Evolutionary conservation across 1,140 invertebrate species (phyloP), one percentile per base, ranked within the genome.

Genomic region (Liolophura sinensis): DNA sequence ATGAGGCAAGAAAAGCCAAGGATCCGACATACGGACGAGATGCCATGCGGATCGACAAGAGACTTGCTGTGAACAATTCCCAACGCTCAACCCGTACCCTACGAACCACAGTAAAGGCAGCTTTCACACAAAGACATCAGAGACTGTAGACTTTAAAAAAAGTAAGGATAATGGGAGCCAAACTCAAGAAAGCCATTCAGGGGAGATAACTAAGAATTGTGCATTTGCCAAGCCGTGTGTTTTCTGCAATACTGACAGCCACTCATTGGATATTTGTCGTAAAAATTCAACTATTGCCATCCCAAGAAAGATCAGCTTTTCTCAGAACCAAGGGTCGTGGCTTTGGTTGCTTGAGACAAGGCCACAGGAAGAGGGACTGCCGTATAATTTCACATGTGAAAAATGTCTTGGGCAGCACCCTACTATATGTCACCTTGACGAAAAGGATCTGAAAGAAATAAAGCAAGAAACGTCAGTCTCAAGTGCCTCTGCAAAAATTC

Each of bases 11-110:
- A 31, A 57, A 51, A 11, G 25, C 49, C 6, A 56, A 48, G 40
- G 62, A 64, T 57, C 62, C 62, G 24, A 56, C 27, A 1, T 64
- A 58, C n/a, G n/a, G n/a, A n/a, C n/a, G n/a, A 31, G 50, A 51
- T 20, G 24, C 24, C 7, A 5, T 54, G 52, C n/a, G 7, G 52
- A 54, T 54, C 3, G n/a, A 20, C 24, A 40, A 40, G 31, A 40
- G 9, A 40, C 31, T 40, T 40, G 31, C 31, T 5, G 9, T 9
- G 31, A 40, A 40, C 31, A 40, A 40, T 40, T n/a, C 31, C 31
- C 31, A 40, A 57, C 40, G 47, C 20, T n/a, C 6, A 4, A 40
- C 7, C 51, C 18, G 51, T 52, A 6, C 51, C 7, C 1, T 52
- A 5, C 18, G 3, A n/a, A 52, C 18, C 22, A 6, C 12, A 52